phyloP scores from a whole-genome alignment of 1,140 invertebrate species.

The Acromyrmex heyeri region DNA sequence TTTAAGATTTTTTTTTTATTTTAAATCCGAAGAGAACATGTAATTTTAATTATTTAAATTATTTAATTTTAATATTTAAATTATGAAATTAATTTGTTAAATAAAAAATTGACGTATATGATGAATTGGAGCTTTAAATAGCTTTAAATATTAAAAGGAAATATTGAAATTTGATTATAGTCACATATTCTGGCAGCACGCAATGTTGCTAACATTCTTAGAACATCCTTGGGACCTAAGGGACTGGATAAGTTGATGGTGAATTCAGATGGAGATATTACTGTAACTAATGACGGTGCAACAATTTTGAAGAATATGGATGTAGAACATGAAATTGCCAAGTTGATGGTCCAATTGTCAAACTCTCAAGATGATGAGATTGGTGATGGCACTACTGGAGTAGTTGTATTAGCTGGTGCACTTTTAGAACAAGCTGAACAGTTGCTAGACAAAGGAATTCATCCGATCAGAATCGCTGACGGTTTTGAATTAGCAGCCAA shows the following conservation, averaged over 20 bases:
- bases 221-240: constrained; percentile 98
- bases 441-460: constrained; percentile 98
- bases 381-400: constrained; percentile 99
- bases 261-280: constrained; percentile 98
- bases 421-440: constrained; percentile 98
- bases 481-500: constrained; percentile 99
- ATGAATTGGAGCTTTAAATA: not conserved
- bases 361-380: constrained; percentile 99
- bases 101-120: not conserved
- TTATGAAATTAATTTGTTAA: constrained; percentile 9
- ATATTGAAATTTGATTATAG: constrained; percentile 88
- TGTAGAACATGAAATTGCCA: constrained; percentile 99
- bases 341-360: constrained; percentile 98
- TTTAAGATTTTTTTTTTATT: not conserved
- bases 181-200: constrained; percentile 98
- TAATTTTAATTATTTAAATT: not conserved
- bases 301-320: constrained; percentile 99
- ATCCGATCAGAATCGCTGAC: constrained; percentile 99
- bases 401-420: constrained; percentile 97
- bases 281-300: constrained; percentile 99
- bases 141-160: not conserved
- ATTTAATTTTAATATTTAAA: not conserved
- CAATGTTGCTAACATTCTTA: constrained; percentile 95
- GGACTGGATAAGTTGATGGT: constrained; percentile 99
- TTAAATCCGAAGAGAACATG: not conserved